phyloP scores from a whole-genome alignment of 2,113 vertebrate species.

The Acrocephalus arundinaceus region DNA sequence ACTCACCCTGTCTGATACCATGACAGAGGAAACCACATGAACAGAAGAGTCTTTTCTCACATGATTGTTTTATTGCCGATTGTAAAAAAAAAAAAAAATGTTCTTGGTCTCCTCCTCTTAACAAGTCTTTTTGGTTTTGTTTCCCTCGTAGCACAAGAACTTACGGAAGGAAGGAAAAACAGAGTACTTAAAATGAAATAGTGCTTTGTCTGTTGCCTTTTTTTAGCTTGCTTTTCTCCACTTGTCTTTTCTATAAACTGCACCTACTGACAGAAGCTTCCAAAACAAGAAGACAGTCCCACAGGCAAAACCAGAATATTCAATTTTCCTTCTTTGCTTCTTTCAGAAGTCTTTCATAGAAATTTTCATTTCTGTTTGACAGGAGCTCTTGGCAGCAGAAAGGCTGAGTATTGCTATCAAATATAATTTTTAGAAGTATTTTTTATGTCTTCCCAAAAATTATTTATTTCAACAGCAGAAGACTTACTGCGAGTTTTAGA shows the following conservation, averaged over 20 bases:
- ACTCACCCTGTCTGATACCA: not conserved
- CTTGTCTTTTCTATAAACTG: not conserved
- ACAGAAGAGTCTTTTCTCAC: not conserved
- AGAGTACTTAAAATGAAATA: not conserved
- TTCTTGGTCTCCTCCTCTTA: not conserved
- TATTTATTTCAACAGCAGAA: slow-evolving; percentile 16
- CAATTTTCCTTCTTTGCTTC: not conserved
- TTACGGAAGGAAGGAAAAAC: not conserved
- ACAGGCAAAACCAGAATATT: not conserved
- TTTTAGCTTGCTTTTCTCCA: not conserved
- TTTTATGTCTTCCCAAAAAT: not conserved
- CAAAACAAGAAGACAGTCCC: not conserved
- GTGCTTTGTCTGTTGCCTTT: not conserved
- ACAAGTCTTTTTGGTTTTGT: not conserved
- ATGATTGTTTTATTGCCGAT: not conserved
- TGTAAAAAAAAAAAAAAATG: not conserved
- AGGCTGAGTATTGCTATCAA: not conserved
- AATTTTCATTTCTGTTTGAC: not conserved
- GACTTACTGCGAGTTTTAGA: not conserved
- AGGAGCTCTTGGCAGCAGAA: not conserved
- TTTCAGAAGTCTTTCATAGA: not conserved
- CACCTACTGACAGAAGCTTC: not conserved
- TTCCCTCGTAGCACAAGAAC: not conserved
- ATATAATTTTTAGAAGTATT: not conserved
- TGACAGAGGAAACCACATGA: not conserved